Evolutionary conservation across 2,113 vertebrate species (phyloP), one percentile per base, ranked within the genome.

Genomic region (Pseudonaja textilis): DNA sequence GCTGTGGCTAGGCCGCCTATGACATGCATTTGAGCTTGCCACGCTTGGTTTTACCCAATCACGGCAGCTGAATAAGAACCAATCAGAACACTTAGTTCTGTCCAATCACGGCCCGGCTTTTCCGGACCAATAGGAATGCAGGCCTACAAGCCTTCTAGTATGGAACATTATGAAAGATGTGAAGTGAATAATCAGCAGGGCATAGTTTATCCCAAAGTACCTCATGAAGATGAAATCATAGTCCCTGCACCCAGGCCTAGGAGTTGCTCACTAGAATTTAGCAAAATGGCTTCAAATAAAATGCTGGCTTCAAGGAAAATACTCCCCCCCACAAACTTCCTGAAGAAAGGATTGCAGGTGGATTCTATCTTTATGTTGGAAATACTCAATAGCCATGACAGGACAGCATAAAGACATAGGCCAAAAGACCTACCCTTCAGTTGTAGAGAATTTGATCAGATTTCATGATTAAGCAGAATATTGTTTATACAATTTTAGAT

Each of bases 401-500:
- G 47, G 61, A 45, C 9, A 45, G 42, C 87, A 85, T 23, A 89
- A 56, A 64, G 93, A 39, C 12, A 91, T 47, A 91, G 86, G 57
- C 61, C 22, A 91, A 88, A 86, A 45, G 90, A 61, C 55, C 56
- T 74, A 89, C 55, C 90, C 93, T 64, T 89, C 59, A 86, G 5
- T 86, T 86, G 54, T 91, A n/a, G 90, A 64, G n/a, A 86, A 52
- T n/a, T 47, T 64, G 25, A 89, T 47, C 54, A n/a, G 54, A 86
- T 47, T 18, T 20, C 52, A 50, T 52, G 20, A 20, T 54, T 52
- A 34, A 22, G 16, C 55, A 61, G 47, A 89, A 89, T 20, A 50
- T 89, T 93, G 90, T 90, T 90, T 93, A 93, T 93, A 90, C 8
- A 90, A 57, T 47, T 22, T 14, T 54, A 57, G 87, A 92, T 92